Percentiles rank a stretch among this genome's conserved stretches.
phyloP scores from a whole-genome alignment of 1,140 invertebrate genomes.

The Atta colombica region DNA sequence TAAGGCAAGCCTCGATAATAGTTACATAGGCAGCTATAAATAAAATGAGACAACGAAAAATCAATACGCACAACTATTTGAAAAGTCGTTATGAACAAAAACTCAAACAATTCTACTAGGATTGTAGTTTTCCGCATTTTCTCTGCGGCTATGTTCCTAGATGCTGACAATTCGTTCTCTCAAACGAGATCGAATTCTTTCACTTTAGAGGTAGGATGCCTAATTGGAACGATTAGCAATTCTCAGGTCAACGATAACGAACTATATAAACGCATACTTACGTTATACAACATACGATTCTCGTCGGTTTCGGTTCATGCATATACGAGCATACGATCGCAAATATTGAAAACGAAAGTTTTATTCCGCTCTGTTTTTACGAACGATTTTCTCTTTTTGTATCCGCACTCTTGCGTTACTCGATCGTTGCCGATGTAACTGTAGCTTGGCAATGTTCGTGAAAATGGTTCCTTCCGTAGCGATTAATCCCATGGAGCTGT shows the following conservation, averaged over 20 bases:
- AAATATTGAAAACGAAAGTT: conserved; percentile 84
- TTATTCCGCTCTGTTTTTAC: conserved; percentile 65
- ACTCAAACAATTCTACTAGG: neutral
- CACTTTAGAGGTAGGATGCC: neutral
- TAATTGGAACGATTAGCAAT: conserved; percentile 36
- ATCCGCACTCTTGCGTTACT: neutral
- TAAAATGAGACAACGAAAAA: conserved; percentile 37
- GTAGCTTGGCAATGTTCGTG: neutral
- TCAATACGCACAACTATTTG: neutral
- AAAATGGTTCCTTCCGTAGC: neutral
- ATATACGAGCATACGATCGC: conserved; percentile 56
- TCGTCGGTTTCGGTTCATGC: conserved; percentile 56
- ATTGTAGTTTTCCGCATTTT: conserved; percentile 27
- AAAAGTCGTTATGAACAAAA: conserved; percentile 20
- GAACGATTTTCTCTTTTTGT: conserved; percentile 32
- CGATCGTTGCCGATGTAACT: neutral
- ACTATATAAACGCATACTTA: conserved; percentile 45
- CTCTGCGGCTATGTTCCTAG: neutral
- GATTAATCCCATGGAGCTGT: neutral
- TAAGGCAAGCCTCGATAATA: neutral
- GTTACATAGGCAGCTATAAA: neutral
- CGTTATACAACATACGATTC: conserved; percentile 66
- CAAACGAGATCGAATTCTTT: neutral
- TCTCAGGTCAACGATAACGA: conserved; percentile 3
- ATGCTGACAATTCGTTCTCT: neutral